Conservation (phyloP, 2,113 vertebrate species). For the Microcebus ravelobensis region DNA sequence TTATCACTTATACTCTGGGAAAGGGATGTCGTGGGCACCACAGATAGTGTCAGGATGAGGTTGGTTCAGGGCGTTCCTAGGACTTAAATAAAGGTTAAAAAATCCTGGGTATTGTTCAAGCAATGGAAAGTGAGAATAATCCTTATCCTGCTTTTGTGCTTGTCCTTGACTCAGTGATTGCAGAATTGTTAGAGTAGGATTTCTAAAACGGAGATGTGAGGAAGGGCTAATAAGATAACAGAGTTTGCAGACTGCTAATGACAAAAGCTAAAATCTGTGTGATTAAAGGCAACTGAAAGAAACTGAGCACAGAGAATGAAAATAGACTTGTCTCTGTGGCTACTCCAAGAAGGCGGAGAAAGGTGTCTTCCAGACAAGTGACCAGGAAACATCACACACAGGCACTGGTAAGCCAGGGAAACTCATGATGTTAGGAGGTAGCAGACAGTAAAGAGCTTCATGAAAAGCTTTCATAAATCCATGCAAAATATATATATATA, state of each 20-base stretch:
- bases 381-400: not conserved
- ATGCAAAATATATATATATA: not conserved
- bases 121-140: not conserved
- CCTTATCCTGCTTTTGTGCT: not conserved
- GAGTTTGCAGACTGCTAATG: not conserved
- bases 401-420: not conserved
- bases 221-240: not conserved
- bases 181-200: not conserved
- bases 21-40: not conserved
- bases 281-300: not conserved
- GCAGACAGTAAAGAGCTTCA: not conserved
- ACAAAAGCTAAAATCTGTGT: rapidly evolving
- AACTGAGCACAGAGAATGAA: not conserved
- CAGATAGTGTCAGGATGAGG: not conserved
- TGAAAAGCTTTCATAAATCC: not conserved
- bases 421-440: not conserved
- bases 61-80: not conserved
- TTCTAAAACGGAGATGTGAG: not conserved
- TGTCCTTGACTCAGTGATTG: not conserved
- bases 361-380: not conserved
- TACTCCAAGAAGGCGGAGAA: not conserved
- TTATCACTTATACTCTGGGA: not conserved
- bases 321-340: not conserved
- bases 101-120: not conserved
- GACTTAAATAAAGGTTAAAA: not conserved